phyloP scores from a whole-genome alignment of 2,113 vertebrate species.

The Panthera tigris region DNA sequence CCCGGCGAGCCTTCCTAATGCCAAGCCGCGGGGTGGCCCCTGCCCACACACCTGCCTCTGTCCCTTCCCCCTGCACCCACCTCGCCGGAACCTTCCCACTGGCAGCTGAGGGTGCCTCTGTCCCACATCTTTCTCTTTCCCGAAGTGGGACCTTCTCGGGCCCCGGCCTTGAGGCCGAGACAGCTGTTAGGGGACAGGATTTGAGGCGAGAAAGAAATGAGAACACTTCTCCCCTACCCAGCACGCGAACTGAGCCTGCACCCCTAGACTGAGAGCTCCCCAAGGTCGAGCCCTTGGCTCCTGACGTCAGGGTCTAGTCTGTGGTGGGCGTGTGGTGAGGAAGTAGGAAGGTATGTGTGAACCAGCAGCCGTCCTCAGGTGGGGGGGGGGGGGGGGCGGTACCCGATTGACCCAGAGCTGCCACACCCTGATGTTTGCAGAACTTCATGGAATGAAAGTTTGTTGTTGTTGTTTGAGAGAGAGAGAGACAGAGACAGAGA shows the following conservation, averaged over 20 bases:
- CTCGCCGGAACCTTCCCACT: fast-evolving
- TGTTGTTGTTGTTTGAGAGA: too few relatives aligned
- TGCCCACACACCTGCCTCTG: neutral
- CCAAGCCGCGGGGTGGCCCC: neutral
- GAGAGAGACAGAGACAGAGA: too few relatives aligned
- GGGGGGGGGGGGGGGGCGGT: too few relatives aligned
- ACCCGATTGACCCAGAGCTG: neutral
- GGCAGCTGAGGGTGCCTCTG: neutral
- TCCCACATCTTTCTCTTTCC: neutral
- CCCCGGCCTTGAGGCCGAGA: neutral
- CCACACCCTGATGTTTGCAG: neutral
- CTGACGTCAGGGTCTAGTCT: too few relatives aligned
- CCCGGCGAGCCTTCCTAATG: fast-evolving
- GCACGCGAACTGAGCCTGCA: neutral
- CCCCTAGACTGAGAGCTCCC: neutral
- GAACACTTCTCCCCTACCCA: neutral
- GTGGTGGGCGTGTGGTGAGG: neutral
- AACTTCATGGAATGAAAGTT: neutral
- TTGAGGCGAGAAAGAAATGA: neutral
- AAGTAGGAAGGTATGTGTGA: neutral
- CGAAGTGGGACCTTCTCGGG: neutral
- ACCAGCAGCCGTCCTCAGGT: too few relatives aligned
- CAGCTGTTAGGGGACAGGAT: fast-evolving
- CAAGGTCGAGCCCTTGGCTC: neutral
- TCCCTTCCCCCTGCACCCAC: neutral